A percentile compares a stretch with the other conserved stretches of the same genome.
Evolutionary conservation across 1,140 invertebrate species (phyloP).

Genomic region (Cylas formicarius): DNA sequence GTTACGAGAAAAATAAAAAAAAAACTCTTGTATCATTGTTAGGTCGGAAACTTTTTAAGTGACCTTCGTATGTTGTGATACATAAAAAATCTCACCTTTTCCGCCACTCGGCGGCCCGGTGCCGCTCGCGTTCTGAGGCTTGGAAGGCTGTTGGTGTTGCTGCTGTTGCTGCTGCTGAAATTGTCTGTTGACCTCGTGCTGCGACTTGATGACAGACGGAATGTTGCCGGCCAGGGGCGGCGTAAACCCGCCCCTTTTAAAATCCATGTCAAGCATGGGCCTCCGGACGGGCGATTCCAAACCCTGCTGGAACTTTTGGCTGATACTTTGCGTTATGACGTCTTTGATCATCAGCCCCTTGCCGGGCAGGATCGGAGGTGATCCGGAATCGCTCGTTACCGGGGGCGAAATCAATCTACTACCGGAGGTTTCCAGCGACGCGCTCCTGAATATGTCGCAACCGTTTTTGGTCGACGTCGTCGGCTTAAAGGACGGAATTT

Average conservation of each 20-base stretch:
- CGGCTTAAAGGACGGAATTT: constrained; percentile 88
- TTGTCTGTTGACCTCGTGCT: constrained; percentile 32
- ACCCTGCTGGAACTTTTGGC: constrained; percentile 75
- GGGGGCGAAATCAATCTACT: constrained; percentile 40
- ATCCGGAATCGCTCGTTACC: constrained; percentile 43
- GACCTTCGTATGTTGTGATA: too few species aligned
- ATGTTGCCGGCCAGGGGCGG: constrained; percentile 42
- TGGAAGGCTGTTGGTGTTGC: constrained; percentile 23
- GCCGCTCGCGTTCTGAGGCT: constrained; percentile 19
- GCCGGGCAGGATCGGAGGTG: constrained; percentile 48
- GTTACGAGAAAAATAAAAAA: too few species aligned
- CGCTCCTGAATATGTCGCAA: constrained; percentile 44
- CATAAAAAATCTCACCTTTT: constrained; percentile 61
- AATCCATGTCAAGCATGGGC: constrained; percentile 39
- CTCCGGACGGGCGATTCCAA: constrained; percentile 41
- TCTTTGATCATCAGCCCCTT: constrained; percentile 52
- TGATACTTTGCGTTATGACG: constrained; percentile 83
- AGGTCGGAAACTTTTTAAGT: too few species aligned
- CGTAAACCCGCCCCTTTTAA: constrained; percentile 50
- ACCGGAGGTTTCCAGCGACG: constrained; percentile 15
- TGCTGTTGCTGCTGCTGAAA: constrained; percentile 31
- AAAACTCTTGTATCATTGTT: too few species aligned
- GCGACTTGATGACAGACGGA: constrained; percentile 34
- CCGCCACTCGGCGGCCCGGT: constrained; percentile 46
- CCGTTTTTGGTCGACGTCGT: constrained; percentile 59